These are phyloP conservation scores for Araneus ventricosus DNA, from an alignment of 1,140 invertebrate genomes.

Conservation along the genomic window DNA sequence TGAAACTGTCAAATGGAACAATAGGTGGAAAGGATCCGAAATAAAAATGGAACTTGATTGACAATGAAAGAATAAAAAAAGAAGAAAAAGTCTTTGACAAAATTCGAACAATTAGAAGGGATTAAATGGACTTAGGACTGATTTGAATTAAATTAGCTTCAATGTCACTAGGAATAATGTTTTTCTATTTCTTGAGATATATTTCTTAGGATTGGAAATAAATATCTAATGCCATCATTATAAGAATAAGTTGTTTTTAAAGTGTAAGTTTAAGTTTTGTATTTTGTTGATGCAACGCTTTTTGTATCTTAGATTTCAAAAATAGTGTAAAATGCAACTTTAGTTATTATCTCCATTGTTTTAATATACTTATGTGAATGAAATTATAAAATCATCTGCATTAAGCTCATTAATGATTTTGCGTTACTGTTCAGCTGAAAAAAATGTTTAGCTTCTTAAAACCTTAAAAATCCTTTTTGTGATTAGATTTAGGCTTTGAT, in stretches of 20 bases:
- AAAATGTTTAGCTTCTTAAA: too few relatives aligned
- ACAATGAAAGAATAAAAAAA: background rate
- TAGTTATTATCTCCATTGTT: too few relatives aligned
- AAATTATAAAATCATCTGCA: too few relatives aligned
- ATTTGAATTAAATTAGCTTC: slow-evolving; percentile 13
- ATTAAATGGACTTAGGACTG: slow-evolving; percentile 6
- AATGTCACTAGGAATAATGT: background rate
- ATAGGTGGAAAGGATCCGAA: background rate
- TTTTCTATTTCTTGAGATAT: background rate
- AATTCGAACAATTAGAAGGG: slow-evolving; percentile 1
- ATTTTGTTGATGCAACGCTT: background rate
- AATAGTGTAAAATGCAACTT: too few relatives aligned
- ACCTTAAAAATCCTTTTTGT: too few relatives aligned
- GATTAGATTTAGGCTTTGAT: too few relatives aligned
- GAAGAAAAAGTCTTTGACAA: background rate
- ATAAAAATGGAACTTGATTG: slow-evolving; percentile 3
- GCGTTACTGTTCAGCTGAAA: too few relatives aligned
- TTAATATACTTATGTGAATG: too few relatives aligned
- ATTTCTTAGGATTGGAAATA: background rate
- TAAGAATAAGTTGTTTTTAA: background rate
- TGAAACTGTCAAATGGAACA: slow-evolving; percentile 15
- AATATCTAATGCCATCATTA: background rate
- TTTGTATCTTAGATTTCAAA: background rate
- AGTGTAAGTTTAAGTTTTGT: background rate
- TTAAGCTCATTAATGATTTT: too few relatives aligned